Evolutionary conservation across 2,113 vertebrate species (phyloP).

Genomic region (Nerophis ophidion): DNA sequence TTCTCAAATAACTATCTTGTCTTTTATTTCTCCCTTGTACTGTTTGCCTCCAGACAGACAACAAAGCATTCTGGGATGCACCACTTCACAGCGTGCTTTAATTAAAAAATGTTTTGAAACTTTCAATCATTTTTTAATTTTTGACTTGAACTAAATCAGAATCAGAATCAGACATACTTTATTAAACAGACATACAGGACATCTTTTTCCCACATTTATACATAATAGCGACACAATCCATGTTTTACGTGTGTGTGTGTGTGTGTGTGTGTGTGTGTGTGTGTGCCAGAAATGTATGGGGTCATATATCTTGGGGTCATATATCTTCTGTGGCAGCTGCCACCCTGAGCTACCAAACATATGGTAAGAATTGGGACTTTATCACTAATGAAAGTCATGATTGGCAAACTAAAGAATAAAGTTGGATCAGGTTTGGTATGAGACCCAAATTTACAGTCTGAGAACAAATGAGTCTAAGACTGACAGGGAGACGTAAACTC

Average conservation of each 20-base stretch:
- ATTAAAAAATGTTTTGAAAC: slow-evolving; percentile 22
- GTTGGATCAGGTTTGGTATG: slow-evolving; percentile 30
- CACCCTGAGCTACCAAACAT: slow-evolving; percentile 46
- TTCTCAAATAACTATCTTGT: slow-evolving; percentile 19
- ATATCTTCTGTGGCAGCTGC: slow-evolving; percentile 44
- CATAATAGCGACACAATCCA: neutral
- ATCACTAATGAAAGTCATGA: slow-evolving; percentile 37
- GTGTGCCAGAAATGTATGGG: slow-evolving; percentile 2
- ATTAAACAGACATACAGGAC: slow-evolving; percentile 12
- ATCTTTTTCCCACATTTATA: neutral
- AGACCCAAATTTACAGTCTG: slow-evolving; percentile 27
- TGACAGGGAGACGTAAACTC: slow-evolving; percentile 5
- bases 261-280: slow-evolving; percentile 2
- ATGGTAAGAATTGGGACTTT: slow-evolving; percentile 52
- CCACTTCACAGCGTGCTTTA: neutral
- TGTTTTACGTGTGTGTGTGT: slow-evolving; percentile 5
- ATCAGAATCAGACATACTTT: too few species aligned
- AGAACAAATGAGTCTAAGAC: slow-evolving; percentile 19
- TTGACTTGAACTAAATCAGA: slow-evolving; percentile 6
- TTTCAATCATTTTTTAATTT: slow-evolving; percentile 6
- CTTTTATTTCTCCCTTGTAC: slow-evolving; percentile 9
- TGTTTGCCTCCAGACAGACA: slow-evolving; percentile 2
- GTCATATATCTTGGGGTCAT: neutral
- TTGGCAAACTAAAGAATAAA: slow-evolving; percentile 30
- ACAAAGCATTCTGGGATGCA: slow-evolving; percentile 1